A percentile compares a stretch with the other conserved stretches of the same genome.
Evolutionary conservation across 2,113 vertebrate species (phyloP).

Genomic region (Agapornis roseicollis): DNA sequence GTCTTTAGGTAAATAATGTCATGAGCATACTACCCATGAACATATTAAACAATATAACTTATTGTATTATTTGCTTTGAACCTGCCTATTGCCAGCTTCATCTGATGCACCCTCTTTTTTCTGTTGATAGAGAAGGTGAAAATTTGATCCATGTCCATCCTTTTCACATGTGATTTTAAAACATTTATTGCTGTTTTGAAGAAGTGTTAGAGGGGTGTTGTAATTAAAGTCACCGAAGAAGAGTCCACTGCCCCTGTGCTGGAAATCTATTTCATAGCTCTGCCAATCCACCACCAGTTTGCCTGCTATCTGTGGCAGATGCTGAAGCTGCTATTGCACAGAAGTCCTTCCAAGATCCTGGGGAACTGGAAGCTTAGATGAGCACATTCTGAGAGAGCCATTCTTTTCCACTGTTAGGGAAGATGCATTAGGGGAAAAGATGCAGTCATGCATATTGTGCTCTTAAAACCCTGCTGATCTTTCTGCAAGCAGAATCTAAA

Average conservation of each 20-base stretch:
- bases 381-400: constrained; percentile 43
- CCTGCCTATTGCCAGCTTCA: neutral
- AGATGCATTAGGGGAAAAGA: constrained; percentile 50
- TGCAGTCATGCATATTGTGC: constrained; percentile 57
- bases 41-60: neutral
- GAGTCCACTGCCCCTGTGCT: neutral
- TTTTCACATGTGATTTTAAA: neutral
- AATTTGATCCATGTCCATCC: neutral
- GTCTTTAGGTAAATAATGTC: neutral
- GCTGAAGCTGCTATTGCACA: constrained; percentile 51
- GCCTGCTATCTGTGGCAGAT: constrained; percentile 44
- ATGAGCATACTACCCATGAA: neutral
- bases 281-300: constrained; percentile 2
- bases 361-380: constrained; percentile 58
- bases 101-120: neutral
- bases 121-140: neutral
- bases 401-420: constrained; percentile 52
- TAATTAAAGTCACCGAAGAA: neutral
- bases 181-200: neutral
- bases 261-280: constrained; percentile 29
- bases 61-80: neutral
- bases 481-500: constrained; percentile 30
- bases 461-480: constrained; percentile 50
- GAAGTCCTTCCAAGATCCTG: constrained; percentile 51
- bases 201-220: neutral